phyloP scores from a whole-genome alignment of 2,888 invertebrate genomes.

The Agrochola litura region DNA sequence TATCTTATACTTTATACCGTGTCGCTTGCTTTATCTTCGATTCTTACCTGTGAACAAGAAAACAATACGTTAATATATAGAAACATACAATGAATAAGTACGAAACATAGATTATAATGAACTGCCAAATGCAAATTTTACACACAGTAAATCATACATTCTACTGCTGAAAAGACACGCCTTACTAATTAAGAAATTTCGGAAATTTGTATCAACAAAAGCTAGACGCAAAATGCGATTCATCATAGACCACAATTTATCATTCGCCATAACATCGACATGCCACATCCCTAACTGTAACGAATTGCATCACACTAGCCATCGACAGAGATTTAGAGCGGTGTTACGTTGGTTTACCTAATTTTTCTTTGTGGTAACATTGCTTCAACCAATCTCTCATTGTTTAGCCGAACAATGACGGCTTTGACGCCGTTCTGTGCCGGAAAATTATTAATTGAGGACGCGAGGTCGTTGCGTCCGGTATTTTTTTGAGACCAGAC shows the following conservation, averaged over 20 bases:
- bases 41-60: conserved; percentile 70
- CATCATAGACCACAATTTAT: conserved; percentile 51
- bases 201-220: conserved; percentile 54
- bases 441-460: conserved; percentile 81
- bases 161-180: conserved; percentile 32
- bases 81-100: neutral
- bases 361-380: conserved; percentile 81
- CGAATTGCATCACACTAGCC: conserved; percentile 79
- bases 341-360: conserved; percentile 82
- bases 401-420: conserved; percentile 81
- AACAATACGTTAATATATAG: conserved; percentile 10
- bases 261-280: conserved; percentile 63
- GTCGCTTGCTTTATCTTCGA: neutral
- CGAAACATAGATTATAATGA: conserved; percentile 5
- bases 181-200: conserved; percentile 54
- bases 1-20: neutral
- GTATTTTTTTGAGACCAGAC: conserved; percentile 54
- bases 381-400: conserved; percentile 77
- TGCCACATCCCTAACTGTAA: conserved; percentile 66
- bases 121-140: conserved; percentile 17
- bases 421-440: conserved; percentile 71
- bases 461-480: conserved; percentile 71
- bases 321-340: conserved; percentile 79
- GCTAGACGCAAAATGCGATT: conserved; percentile 37
- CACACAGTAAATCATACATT: conserved; percentile 34